These are phyloP conservation scores for Ctenosaura bakeri DNA, from an alignment of 2,797 vertebrate species.

Conservation along the genomic window DNA sequence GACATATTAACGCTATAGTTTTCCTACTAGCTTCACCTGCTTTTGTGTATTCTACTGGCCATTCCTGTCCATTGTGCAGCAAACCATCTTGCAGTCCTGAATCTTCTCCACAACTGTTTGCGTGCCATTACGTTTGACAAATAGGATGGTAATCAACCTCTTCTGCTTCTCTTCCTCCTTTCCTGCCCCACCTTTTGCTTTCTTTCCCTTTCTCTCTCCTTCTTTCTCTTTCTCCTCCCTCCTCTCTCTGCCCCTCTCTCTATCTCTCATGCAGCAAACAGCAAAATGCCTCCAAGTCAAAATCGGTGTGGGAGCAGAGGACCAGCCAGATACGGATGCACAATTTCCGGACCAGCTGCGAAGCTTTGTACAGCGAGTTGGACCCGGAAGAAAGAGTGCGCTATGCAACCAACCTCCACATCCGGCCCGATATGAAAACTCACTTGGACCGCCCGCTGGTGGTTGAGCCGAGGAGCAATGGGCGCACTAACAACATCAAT, in stretches of 20 bases:
- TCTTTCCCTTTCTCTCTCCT: constrained; percentile 32
- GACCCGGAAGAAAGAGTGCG: constrained; percentile 89
- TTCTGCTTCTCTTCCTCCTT: not conserved
- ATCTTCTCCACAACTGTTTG: constrained; percentile 1
- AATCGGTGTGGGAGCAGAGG: constrained; percentile 96
- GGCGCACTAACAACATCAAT: constrained; percentile 71
- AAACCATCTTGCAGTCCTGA: constrained; percentile 28
- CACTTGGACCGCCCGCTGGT: constrained; percentile 93
- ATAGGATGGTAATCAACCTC: constrained; percentile 5
- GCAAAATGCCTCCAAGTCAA: constrained; percentile 90
- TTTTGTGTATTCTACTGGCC: constrained; percentile 46
- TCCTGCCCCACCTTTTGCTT: not conserved
- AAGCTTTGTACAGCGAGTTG: constrained; percentile 93
- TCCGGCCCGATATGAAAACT: constrained; percentile 93
- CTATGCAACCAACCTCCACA: constrained; percentile 86
- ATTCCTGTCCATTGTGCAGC: constrained; percentile 38
- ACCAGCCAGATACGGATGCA: constrained; percentile 92
- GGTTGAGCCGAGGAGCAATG: constrained; percentile 84
- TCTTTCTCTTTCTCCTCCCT: not conserved
- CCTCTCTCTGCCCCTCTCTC: constrained; percentile 43
- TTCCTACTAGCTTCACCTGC: constrained; percentile 58
- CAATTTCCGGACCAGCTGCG: constrained; percentile 91
- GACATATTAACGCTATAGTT: not conserved
- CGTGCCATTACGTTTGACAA: accelerated
- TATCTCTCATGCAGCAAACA: constrained; percentile 86